Evolutionary conservation across 2,113 vertebrate genomes (phyloP), one percentile per base, ranked within the genome.

Genomic region (Castor canadensis): DNA sequence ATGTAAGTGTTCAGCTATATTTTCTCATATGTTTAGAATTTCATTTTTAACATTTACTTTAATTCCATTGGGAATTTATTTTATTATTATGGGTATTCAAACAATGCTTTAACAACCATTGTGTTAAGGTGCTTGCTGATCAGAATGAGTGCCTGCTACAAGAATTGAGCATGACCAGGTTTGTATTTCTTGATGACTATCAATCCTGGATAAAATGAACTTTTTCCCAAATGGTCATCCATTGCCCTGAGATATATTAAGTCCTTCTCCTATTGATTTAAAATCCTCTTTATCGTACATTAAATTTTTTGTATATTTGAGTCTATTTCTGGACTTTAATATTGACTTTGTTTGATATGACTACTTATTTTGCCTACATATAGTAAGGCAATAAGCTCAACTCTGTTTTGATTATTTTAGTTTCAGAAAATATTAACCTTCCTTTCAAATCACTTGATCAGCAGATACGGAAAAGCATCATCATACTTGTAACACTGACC

Each of bases 21-120:
- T 79, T 96, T 89, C n/a, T 75, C 4, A 62, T 86, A 58, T 43
- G 93, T 90, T 95, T 69, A 22, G 28, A 76, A 26, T 93, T 93
- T 87, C 7, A 86, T 86, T 95, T 58, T 69, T 76, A 79, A 67
- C 45, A 43, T 89, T 94, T 80, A 28, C 6, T 62, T 89, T 81
- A 86, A 75, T 75, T 62, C 52, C 19, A 56, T n/a, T 81, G 76
- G n/a, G n/a, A 93, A 86, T 86, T 93, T 89, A 38, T 79, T 89
- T 89, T 38, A 58, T 86, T 85, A 84, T 85, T 3, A 45, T 40
- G 13, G 20, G 40, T 66, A 12, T 66, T 95, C 38, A 90, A 69
- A 82, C 43, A 77, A 71, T n/a, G n/a, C n/a, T 82, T 87, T 93
- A 93, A 45, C 73, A 89, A 22, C 15, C 30, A 62, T 19, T 40